These are phyloP conservation scores for Liopterus haemorrhoidalis DNA, from an alignment of 2,888 invertebrate species.

Conservation along the genomic window DNA sequence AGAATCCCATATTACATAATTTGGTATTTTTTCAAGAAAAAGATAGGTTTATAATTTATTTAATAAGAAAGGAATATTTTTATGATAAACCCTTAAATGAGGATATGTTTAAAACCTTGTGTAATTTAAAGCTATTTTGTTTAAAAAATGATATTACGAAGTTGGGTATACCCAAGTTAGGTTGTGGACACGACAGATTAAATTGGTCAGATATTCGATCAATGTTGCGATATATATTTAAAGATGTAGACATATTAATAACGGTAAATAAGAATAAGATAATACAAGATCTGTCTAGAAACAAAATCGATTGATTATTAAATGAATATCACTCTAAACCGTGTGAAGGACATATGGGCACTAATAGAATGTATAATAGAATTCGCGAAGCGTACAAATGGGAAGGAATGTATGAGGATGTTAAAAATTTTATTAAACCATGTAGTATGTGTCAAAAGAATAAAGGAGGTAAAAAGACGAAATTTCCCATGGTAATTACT, in stretches of 20 bases:
- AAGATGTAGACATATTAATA: constrained; percentile 10
- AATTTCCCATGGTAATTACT: constrained; percentile 8
- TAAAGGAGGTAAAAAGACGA: neutral
- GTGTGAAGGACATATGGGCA: too few relatives aligned
- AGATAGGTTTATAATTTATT: constrained; percentile 6
- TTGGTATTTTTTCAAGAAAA: too few relatives aligned
- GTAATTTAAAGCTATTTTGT: constrained; percentile 9
- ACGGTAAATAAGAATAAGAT: constrained; percentile 7
- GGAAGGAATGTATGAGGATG: neutral
- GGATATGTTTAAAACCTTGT: constrained; percentile 17
- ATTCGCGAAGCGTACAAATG: neutral
- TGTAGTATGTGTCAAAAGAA: constrained; percentile 5
- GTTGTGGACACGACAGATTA: constrained; percentile 10
- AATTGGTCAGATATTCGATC: constrained; percentile 10
- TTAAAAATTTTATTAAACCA: constrained; percentile 6
- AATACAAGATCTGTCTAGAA: too few relatives aligned
- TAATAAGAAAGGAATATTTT: constrained; percentile 6
- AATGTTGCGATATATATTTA: constrained; percentile 21
- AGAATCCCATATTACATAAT: too few relatives aligned
- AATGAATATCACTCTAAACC: too few relatives aligned
- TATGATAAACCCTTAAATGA: constrained; percentile 13
- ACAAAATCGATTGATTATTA: too few relatives aligned
- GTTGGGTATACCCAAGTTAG: constrained; percentile 8
- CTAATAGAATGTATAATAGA: too few relatives aligned
- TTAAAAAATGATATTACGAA: constrained; percentile 12